phyloP scores from a whole-genome alignment of 2,797 vertebrate genomes.

The Enteromius viviparus region DNA sequence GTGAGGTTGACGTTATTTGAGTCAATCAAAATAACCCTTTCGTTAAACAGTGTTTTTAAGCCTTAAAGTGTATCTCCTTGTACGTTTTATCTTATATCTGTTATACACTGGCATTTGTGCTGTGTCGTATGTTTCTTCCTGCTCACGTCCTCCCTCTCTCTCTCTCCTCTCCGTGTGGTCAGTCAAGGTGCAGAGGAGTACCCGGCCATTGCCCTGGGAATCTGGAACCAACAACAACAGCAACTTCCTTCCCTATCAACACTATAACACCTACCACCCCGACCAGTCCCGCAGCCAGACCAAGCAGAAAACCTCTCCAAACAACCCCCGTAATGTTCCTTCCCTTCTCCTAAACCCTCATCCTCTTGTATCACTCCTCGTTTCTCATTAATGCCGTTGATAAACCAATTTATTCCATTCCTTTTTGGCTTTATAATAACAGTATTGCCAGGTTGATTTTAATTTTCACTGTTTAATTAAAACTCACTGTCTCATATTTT shows the following conservation, averaged over 20 bases:
- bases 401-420: conserved; percentile 33
- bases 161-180: conserved; percentile 72
- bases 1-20: neutral
- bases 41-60: neutral
- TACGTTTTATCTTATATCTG: neutral
- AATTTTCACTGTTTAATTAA: neutral
- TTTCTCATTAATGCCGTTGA: conserved; percentile 1
- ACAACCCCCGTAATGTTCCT: conserved; percentile 83
- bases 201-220: conserved; percentile 86
- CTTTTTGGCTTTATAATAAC: neutral
- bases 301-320: conserved; percentile 80
- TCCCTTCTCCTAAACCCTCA: conserved; percentile 53
- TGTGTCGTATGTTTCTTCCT: conserved; percentile 23
- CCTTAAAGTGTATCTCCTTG: neutral
- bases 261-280: conserved; percentile 90
- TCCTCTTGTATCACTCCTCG: conserved; percentile 23
- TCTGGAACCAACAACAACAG: conserved; percentile 81
- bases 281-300: conserved; percentile 84
- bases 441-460: neutral
- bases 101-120: conserved; percentile 5
- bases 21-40: neutral
- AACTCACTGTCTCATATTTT: conserved; percentile 1
- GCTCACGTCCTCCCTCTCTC: conserved; percentile 24
- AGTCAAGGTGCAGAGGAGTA: conserved; percentile 97
- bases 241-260: conserved; percentile 85